These are phyloP conservation scores for Cinclus mexicanus DNA, from an alignment of 2,113 vertebrate species.

Conservation along the genomic window DNA sequence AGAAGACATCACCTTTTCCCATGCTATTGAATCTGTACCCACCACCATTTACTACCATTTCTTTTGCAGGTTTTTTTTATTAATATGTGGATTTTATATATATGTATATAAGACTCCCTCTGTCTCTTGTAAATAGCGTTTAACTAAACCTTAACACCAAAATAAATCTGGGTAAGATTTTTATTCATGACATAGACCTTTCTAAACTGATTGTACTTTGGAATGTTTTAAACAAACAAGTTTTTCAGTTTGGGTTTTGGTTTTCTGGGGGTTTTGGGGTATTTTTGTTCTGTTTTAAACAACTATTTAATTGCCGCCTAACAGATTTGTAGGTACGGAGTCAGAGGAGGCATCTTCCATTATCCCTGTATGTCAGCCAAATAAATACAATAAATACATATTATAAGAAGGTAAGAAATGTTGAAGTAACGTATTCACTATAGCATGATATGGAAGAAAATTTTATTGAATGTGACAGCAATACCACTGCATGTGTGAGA, in stretches of 20 bases:
- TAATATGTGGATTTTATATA: background rate
- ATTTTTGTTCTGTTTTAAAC: background rate
- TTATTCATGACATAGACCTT: background rate
- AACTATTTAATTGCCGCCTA: background rate
- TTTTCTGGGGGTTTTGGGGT: accelerated
- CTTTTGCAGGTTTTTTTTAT: background rate
- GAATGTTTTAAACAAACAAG: background rate
- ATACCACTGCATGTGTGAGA: background rate
- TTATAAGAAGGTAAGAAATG: background rate
- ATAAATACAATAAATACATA: background rate
- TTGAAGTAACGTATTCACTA: background rate
- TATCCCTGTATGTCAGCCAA: background rate
- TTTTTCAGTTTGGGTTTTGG: background rate
- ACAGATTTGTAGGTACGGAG: background rate
- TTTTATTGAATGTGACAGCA: background rate
- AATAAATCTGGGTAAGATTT: background rate
- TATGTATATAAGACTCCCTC: background rate
- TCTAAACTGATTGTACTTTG: background rate
- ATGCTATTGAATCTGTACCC: background rate
- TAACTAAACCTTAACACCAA: background rate
- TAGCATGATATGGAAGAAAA: background rate
- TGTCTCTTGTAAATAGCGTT: background rate
- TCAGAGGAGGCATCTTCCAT: background rate
- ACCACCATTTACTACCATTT: accelerated
- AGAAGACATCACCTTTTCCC: background rate